These are phyloP conservation scores for Sycobia sp. DNA, from an alignment of 1,140 invertebrate genomes.

Conservation along the genomic window DNA sequence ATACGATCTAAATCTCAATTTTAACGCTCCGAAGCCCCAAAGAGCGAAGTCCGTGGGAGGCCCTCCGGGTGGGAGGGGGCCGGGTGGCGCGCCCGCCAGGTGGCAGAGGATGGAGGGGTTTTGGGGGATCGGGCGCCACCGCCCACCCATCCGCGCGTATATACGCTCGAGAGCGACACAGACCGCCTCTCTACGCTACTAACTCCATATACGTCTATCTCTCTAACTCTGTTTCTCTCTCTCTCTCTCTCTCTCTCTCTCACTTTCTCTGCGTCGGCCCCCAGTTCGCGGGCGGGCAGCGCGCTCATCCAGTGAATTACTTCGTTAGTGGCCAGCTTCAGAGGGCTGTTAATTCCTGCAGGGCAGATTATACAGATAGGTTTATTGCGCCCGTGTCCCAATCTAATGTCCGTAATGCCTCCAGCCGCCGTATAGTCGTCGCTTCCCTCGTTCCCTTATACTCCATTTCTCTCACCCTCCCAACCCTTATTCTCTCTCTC, in stretches of 20 bases:
- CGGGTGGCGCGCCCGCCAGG: too few species aligned
- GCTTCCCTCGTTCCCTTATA: not conserved
- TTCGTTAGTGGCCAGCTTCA: slow-evolving; percentile 64
- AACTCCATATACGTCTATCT: slow-evolving; percentile 26
- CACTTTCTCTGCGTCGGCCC: slow-evolving; percentile 42
- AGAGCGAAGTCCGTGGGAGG: not conserved
- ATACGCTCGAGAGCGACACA: too few species aligned
- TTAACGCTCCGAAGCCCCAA: slow-evolving; percentile 38
- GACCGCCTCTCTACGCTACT: slow-evolving; percentile 28
- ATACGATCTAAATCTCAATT: slow-evolving; percentile 60
- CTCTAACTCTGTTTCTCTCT: slow-evolving; percentile 39
- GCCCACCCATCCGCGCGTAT: slow-evolving; percentile 31
- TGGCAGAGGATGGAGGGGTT: not conserved
- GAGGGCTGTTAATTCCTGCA: slow-evolving; percentile 64
- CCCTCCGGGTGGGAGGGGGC: not conserved
- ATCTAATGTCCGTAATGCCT: slow-evolving; percentile 63
- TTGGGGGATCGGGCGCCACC: too few species aligned
- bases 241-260: too few species aligned
- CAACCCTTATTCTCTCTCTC: slow-evolving; percentile 23
- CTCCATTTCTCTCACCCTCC: too few species aligned
- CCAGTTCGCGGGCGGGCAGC: not conserved
- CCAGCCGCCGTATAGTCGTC: slow-evolving; percentile 38
- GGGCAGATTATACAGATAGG: slow-evolving; percentile 65
- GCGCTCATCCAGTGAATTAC: slow-evolving; percentile 64
- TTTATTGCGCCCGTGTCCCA: slow-evolving; percentile 64